phyloP scores from a whole-genome alignment of 2,888 invertebrate genomes.

The Ennomos quercinarius region DNA sequence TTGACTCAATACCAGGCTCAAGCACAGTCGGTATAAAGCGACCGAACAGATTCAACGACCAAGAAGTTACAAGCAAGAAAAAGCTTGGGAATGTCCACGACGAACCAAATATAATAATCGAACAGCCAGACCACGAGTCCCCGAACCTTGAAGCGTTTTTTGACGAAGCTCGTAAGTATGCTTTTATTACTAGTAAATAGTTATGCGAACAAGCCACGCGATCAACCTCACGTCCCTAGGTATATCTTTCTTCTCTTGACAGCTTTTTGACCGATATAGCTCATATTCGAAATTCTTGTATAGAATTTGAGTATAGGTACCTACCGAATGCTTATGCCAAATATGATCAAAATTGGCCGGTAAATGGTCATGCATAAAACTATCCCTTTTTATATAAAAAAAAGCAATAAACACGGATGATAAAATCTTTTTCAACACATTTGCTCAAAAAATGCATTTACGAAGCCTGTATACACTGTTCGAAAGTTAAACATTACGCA shows the following conservation, averaged over 20 bases:
- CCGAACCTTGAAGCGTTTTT: conserved; percentile 48
- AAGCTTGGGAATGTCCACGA: conserved; percentile 36
- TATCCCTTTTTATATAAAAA: background rate
- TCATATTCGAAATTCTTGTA: too few species aligned
- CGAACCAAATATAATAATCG: conserved; percentile 11
- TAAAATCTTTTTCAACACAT: too few species aligned
- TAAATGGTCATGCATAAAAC: background rate
- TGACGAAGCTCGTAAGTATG: conserved; percentile 52
- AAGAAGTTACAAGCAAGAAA: conserved; percentile 44
- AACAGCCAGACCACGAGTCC: conserved; percentile 19
- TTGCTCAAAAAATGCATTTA: too few species aligned
- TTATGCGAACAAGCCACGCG: background rate
- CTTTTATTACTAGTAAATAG: conserved; percentile 1
- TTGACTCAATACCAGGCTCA: conserved; percentile 19
- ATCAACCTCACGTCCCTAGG: too few species aligned
- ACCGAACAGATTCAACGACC: conserved; percentile 39
- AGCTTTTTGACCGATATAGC: too few species aligned
- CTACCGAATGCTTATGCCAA: too few species aligned
- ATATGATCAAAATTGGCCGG: too few species aligned
- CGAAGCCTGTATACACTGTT: too few species aligned
- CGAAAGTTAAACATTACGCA: too few species aligned
- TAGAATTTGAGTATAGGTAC: too few species aligned
- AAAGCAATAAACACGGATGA: too few species aligned
- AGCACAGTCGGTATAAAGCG: conserved; percentile 46
- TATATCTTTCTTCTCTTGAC: too few species aligned